Conservation (phyloP, 2,888 invertebrate species). For the Clanis bilineata region DNA sequence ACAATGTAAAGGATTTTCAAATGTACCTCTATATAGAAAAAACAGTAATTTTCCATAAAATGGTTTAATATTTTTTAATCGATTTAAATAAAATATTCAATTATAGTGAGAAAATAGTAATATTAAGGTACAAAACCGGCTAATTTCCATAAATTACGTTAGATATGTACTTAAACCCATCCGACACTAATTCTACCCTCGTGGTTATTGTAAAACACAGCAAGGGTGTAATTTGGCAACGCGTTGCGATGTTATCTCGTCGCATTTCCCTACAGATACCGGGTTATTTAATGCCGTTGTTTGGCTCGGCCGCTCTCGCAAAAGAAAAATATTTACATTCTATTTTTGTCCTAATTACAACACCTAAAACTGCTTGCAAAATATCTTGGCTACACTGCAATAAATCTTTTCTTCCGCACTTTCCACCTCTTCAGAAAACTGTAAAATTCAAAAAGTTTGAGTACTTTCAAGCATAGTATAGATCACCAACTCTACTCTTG, state of each 20-base stretch:
- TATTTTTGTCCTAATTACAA: constrained; percentile 46
- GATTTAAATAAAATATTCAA: neutral
- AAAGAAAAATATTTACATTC: constrained; percentile 46
- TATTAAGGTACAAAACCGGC: constrained; percentile 14
- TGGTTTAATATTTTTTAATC: neutral
- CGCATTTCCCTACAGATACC: constrained; percentile 73
- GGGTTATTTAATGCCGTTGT: constrained; percentile 72
- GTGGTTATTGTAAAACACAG: constrained; percentile 68
- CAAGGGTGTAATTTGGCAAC: constrained; percentile 78
- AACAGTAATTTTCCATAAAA: neutral
- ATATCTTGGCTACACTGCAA: too few species aligned
- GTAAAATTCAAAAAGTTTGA: too few species aligned
- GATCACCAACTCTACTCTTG: too few species aligned
- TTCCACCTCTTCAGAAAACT: too few species aligned
- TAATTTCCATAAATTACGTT: constrained; percentile 18
- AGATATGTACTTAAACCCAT: constrained; percentile 14
- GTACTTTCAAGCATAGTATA: too few species aligned
- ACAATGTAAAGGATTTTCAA: too few species aligned
- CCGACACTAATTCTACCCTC: constrained; percentile 33
- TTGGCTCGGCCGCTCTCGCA: constrained; percentile 59
- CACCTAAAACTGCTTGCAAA: too few species aligned
- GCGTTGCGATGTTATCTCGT: constrained; percentile 67
- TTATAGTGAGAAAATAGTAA: neutral
- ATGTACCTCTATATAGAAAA: neutral
- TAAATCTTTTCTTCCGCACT: too few species aligned